Percentiles rank a stretch among this genome's conserved stretches.
phyloP scores from a whole-genome alignment of 2,113 vertebrate species.

The Stercorarius parasiticus region DNA sequence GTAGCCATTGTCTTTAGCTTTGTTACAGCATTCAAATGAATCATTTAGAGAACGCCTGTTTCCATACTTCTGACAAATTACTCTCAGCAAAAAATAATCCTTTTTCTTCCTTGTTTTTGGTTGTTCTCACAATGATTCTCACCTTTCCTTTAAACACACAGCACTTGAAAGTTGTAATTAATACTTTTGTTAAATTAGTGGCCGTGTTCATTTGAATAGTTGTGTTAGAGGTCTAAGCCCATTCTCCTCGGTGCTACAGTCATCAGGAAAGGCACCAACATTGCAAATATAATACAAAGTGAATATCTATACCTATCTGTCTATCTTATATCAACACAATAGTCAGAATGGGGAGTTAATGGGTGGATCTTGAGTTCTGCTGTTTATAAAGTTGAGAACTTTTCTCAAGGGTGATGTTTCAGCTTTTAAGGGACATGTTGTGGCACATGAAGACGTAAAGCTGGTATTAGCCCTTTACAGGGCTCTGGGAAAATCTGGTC shows the following conservation, averaged over 20 bases:
- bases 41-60: not conserved
- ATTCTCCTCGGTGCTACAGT: not conserved
- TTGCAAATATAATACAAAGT: not conserved
- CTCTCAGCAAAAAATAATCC: not conserved
- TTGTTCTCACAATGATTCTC: not conserved
- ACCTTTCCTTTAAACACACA: not conserved
- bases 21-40: not conserved
- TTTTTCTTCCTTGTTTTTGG: not conserved
- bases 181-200: not conserved
- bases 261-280: not conserved
- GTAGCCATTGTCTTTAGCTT: not conserved
- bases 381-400: not conserved
- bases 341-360: not conserved
- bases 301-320: not conserved
- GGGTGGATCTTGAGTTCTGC: not conserved
- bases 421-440: not conserved
- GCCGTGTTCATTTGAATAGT: not conserved
- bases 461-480: not conserved
- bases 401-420: not conserved
- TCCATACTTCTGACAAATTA: not conserved
- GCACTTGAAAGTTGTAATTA: not conserved
- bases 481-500: not conserved
- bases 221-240: not conserved
- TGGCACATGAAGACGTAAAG: not conserved
- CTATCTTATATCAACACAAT: accelerated